phyloP scores from a whole-genome alignment of 92 coral and sea anemone species.

The Zoanthus sociatus region DNA sequence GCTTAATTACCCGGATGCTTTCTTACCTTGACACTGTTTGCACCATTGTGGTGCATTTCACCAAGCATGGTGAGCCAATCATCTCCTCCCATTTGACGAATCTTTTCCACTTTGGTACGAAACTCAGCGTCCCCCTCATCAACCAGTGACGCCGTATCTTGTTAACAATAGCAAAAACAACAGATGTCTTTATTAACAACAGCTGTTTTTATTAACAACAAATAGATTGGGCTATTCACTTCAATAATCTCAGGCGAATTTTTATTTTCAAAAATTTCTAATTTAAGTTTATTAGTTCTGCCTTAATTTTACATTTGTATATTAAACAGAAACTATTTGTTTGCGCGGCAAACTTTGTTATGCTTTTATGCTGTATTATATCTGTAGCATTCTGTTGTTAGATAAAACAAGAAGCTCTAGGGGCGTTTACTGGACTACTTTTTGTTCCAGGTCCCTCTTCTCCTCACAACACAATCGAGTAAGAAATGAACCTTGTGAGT shows the following conservation, averaged over 20 bases:
- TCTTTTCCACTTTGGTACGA: conserved; percentile 89
- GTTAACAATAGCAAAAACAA: not conserved
- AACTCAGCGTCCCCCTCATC: conserved; percentile 83
- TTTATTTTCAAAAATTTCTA: too few relatives aligned
- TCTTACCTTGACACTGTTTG: conserved; percentile 10
- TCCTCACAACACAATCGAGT: not conserved
- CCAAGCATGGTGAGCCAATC: conserved; percentile 88
- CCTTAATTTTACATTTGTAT: too few relatives aligned
- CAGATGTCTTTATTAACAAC: not conserved
- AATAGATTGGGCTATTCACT: not conserved
- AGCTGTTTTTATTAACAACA: not conserved
- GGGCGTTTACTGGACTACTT: too few relatives aligned
- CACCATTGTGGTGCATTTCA: conserved; percentile 77
- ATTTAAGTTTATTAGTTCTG: too few relatives aligned
- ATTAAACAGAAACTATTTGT: too few relatives aligned
- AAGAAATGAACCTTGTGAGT: too few relatives aligned
- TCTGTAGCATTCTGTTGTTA: too few relatives aligned
- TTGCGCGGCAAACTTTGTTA: too few relatives aligned
- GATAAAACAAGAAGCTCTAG: too few relatives aligned
- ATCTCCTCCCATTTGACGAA: conserved; percentile 96
- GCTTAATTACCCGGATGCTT: not conserved
- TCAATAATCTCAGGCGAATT: too few relatives aligned
- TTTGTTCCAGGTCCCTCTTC: too few relatives aligned
- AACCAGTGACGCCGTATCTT: conserved; percentile 62
- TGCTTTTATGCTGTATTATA: too few relatives aligned